phyloP scores from a whole-genome alignment of 2,797 vertebrate genomes.

The Gymnoscopelus braueri region DNA sequence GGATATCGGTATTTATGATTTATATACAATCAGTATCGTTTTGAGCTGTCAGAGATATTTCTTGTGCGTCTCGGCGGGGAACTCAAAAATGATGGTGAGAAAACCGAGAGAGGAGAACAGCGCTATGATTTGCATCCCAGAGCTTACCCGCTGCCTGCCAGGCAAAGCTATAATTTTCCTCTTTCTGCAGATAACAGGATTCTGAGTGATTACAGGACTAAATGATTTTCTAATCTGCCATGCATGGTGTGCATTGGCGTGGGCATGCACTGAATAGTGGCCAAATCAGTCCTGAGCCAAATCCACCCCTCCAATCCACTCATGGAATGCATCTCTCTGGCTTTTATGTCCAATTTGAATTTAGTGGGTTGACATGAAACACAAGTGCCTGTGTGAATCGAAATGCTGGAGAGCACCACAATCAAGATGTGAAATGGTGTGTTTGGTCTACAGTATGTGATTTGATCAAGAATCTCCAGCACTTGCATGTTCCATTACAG shows the following conservation, averaged over 20 bases:
- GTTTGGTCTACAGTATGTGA: neutral
- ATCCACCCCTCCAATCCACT: slow-evolving; percentile 36
- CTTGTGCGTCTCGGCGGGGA: neutral
- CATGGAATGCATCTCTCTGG: slow-evolving; percentile 12
- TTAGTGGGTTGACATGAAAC: slow-evolving; percentile 13
- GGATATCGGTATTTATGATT: neutral
- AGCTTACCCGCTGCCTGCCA: neutral
- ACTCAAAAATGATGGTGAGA: neutral
- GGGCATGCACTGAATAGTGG: slow-evolving; percentile 42
- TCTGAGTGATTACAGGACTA: slow-evolving; percentile 50
- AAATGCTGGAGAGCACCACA: no score
- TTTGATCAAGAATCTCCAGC: slow-evolving; percentile 1
- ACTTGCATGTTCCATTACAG: no score
- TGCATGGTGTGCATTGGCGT: slow-evolving; percentile 33
- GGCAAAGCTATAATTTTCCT: neutral
- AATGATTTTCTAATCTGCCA: slow-evolving; percentile 60
- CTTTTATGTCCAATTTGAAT: slow-evolving; percentile 35
- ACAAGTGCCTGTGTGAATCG: neutral
- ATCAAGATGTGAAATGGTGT: neutral
- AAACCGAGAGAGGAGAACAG: neutral
- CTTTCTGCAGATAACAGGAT: slow-evolving; percentile 45
- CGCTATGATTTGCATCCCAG: neutral
- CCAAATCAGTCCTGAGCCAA: slow-evolving; percentile 39
- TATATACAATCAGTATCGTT: neutral
- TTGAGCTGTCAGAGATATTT: neutral